Evolutionary conservation across 2,797 vertebrate genomes (phyloP), one percentile per base, ranked within the genome.

Genomic region (Esox lucius): DNA sequence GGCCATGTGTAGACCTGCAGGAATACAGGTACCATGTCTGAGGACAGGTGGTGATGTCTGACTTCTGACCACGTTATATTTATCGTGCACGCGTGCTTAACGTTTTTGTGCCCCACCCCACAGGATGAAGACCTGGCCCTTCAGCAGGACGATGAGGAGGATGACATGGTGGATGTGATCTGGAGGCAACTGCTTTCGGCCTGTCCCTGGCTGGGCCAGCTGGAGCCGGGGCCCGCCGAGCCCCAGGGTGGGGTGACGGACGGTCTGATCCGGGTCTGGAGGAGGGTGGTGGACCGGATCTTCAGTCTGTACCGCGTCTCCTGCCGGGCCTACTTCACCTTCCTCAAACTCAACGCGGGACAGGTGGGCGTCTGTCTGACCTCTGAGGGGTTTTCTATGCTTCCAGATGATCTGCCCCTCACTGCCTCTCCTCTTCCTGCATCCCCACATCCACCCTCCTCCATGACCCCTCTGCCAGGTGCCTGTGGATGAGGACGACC

Each of bases 111-210:
- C n/a, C n/a, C 12, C 22, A 11, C 11, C 64, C 31, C n/a, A 35
- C 78, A 99, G 98, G 98, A 99, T 86, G 98, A 99, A 88, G 98
- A 99, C 81, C 95, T 99, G 93, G 97, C 96, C 12, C 94, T 99
- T 26, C 98, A 99, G 86, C 96, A 94, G 86, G 95, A 96, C 68
- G 96, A 95, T 19, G 94, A 97, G 1, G 98, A 97, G 77, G 97
- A 98, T 24, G 96, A 99, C 88, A 96, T 98, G 94, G 96, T 98
- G 42, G 98, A 99, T 61, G 96, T 98, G 71, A 98, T 99, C 87
- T 98, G 97, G 95, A 93, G 95, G 42, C 98, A 98, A 48, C 93
- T 99, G 73, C 91, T 96, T 74, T 87, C 91, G 35, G 96, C 94
- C 0, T 99, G 98, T 83, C 96, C 98, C 0, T 98, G 96, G 97